phyloP scores from a whole-genome alignment of 1,140 invertebrate species.

The Babylonia areolata region DNA sequence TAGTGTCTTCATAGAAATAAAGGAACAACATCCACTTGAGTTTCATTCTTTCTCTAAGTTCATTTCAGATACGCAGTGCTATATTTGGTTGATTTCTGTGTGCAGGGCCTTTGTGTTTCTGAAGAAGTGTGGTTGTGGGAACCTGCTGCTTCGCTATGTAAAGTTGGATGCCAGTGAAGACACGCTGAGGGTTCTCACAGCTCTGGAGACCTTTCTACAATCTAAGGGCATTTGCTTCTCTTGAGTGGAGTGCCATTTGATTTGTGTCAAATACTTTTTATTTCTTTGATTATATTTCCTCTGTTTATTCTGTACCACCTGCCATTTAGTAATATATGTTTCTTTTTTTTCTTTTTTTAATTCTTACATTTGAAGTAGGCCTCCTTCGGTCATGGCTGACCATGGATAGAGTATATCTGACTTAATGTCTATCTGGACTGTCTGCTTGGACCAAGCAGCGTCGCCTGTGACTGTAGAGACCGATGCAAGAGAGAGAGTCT shows the following conservation, averaged over 20 bases:
- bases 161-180: slow-evolving; percentile 46
- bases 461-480: too few relatives aligned
- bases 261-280: neutral
- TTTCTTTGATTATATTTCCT: neutral
- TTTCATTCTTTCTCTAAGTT: too few relatives aligned
- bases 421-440: too few relatives aligned
- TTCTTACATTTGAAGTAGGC: too few relatives aligned
- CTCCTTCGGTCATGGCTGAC: too few relatives aligned
- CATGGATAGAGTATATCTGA: too few relatives aligned
- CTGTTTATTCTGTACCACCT: neutral
- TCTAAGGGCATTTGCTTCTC: neutral
- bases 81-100: neutral
- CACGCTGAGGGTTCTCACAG: slow-evolving; percentile 34
- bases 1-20: too few relatives aligned
- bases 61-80: too few relatives aligned
- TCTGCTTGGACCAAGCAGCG: too few relatives aligned
- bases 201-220: slow-evolving; percentile 27
- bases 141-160: slow-evolving; percentile 46
- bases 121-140: slow-evolving; percentile 46
- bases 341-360: too few relatives aligned
- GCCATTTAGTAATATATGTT: neutral
- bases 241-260: neutral
- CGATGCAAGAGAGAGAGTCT: too few relatives aligned
- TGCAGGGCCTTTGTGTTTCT: slow-evolving; percentile 42
- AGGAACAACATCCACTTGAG: too few relatives aligned